Base-by-base conservation (phyloP, 2,797 vertebrate genomes). In the Staurois parvus region DNA sequence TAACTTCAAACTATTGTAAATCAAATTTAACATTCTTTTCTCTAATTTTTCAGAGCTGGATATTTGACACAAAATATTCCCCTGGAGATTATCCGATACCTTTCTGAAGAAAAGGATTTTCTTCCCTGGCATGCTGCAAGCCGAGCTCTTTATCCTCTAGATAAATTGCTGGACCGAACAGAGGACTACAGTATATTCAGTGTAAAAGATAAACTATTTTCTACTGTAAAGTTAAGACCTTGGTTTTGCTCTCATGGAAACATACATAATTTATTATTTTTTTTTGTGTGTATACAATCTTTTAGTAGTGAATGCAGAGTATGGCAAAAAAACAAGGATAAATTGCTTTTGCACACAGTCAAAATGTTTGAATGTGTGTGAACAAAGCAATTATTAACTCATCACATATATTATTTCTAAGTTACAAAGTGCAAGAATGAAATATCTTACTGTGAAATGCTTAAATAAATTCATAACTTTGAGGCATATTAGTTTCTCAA, bases 111-210 rank as follows among this genome's bases (percentile, higher is more conserved):
- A 93, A 95, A 94, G 81, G 96, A 98, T 94, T 99, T 99, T 92
- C 95, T 99, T 86, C 98, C 98, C 34, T 99, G 98, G 98, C 98
- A 99, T 3, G 95, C 98, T 62, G 97, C 97, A 94, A 99, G 98
- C 91, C 91, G 96, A 72, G 95, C 96, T 52, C 96, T 99, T 85
- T 98, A 99, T 94, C 97, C 98, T 91, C 94, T 99, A 84, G 98
- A 99, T 93, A 99, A 99, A 91, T 95, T 99, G 88, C 90, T 99
- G 94, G 98, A 99, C 93, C 97, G 98, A 89, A 97, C 96, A 4
- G 96, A 99, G 73, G 97, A 94, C 90, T 98, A 99, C 96, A 96
- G 94, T 89, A 92, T 99, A 91, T 99, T 99, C 93, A 98, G 97
- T 89, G 98, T 99, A 96, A 95, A 90, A 90, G 56, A 87, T 6